Evolutionary conservation across 2,888 invertebrate genomes (phyloP), one percentile per base, ranked within the genome.

Genomic region (Drosophila lacicola): DNA sequence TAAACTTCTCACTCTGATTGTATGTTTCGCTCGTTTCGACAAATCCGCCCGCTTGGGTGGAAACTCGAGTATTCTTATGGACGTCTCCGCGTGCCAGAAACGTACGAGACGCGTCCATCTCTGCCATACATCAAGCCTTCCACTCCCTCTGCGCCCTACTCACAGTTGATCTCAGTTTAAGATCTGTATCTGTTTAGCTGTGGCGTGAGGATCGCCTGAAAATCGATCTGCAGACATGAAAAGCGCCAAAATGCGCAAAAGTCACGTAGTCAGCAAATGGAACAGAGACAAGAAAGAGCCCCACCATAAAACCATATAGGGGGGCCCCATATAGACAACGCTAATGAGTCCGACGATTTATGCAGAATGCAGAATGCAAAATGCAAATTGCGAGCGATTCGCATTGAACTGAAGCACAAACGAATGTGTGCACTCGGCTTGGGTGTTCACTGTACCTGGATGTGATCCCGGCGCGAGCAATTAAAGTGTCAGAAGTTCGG

Each of bases 401-500:
- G n/a, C n/a, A n/a, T n/a, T n/a, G n/a, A n/a, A n/a, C n/a, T n/a
- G n/a, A n/a, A n/a, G n/a, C n/a, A 13, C 4, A 39, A 39, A 9
- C 9, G 17, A 17, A 61, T 10, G 41, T 21, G 45, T 41, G 41
- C 33, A 19, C 34, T 29, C 54, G 33, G 68, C 47, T 29, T 65
- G 84, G 66, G 80, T 69, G 77, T 51, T 37, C 44, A 74, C 78
- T 74, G 66, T 60, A 66, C 42, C 39, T 71, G 65, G 44, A 60
- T 70, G 60, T 78, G 74, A 54, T 75, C 78, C n/a, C 78, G 60
- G 78, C 84, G 74, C 84, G 74, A 88, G 89, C 83, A 89, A 90
- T 90, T 88, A 90, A 88, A 90, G 81, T 90, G 89, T 90, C 87
- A 90, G 73, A 86, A 89, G 83, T 80, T 76, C 60, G 71, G 88